Evolutionary conservation across 2,888 invertebrate species (phyloP), one percentile per base, ranked within the genome.

Genomic region (Rhagium mordax): DNA sequence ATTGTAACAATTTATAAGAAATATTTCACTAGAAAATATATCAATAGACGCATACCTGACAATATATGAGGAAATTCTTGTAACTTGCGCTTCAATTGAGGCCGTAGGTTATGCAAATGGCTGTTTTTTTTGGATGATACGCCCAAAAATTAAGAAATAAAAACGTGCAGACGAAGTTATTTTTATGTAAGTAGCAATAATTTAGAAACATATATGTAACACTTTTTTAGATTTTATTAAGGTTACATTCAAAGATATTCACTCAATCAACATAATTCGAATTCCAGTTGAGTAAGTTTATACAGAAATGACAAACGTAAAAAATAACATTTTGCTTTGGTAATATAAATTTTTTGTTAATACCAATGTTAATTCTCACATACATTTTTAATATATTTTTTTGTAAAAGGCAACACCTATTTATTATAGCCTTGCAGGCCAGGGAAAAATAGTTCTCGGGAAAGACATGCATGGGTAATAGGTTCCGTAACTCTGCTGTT

Each of bases 181-280:
- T 55, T 24, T 55, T 55, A 55, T 55, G 15, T 24, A 7, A 55
- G 55, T n/a, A n/a, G 20, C 55, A 55, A 55, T 55, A 20, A 15
- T 24, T 55, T 55, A 20, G 51, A 55, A 55, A 55, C 24, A 7
- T 55, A 55, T 55, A 24, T 55, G 55, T 55, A 55, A 55, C 21
- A 20, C 55, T 20, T 15, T n/a, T 20, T 21, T 55, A 4, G 5
- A 27, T 20, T 55, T 55, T 24, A 55, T 55, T 55, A 55, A 55
- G 55, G 55, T 55, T 55, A 24, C 24, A 6, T 55, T 55, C 21
- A 55, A 27, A 21, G 41, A 41, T 41, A 13, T 41, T 41, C n/a
- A 41, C n/a, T 41, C n/a, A 41, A 41, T 41, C n/a, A 41, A 41
- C 41, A 41, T 41, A 1, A n/a, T 41, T 41, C n/a, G n/a, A 41